Evolutionary conservation across 2,888 invertebrate species (phyloP).

Genomic region (Augochlorella aurata): DNA sequence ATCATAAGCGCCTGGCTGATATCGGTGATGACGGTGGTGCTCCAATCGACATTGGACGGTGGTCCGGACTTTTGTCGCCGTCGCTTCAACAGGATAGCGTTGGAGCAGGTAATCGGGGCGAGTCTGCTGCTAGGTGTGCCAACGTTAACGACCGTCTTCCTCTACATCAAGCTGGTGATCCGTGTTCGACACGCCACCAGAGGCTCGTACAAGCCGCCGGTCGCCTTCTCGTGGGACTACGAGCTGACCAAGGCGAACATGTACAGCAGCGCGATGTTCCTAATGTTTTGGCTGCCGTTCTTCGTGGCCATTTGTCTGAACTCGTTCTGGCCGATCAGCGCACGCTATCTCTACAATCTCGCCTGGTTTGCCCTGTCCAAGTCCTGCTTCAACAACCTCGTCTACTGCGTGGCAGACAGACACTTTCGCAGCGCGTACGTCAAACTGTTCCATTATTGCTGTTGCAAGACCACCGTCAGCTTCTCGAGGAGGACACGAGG

Average conservation of each 20-base stretch:
- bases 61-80: conserved; percentile 88
- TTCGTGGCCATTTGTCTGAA: conserved; percentile 85
- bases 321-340: conserved; percentile 82
- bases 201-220: conserved; percentile 86
- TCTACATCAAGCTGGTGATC: conserved; percentile 83
- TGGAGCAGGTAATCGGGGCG: conserved; percentile 84
- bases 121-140: conserved; percentile 85
- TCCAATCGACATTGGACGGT: conserved; percentile 85
- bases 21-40: conserved; percentile 83
- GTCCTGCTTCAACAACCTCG: conserved; percentile 86
- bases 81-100: conserved; percentile 83
- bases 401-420: conserved; percentile 86
- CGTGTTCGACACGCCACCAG: conserved; percentile 83
- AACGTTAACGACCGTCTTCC: conserved; percentile 83
- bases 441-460: conserved; percentile 90
- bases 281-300: conserved; percentile 88
- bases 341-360: conserved; percentile 86
- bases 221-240: conserved; percentile 86
- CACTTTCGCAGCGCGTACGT: conserved; percentile 89
- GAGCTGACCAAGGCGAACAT: conserved; percentile 86
- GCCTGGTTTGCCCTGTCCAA: conserved; percentile 89
- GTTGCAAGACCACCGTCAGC: conserved; percentile 89
- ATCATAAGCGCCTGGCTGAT: conserved; percentile 84
- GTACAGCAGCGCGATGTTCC: conserved; percentile 85
- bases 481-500: conserved; percentile 85